Conservation (phyloP, 2,113 vertebrate genomes). For the Pterocles gutturalis region DNA sequence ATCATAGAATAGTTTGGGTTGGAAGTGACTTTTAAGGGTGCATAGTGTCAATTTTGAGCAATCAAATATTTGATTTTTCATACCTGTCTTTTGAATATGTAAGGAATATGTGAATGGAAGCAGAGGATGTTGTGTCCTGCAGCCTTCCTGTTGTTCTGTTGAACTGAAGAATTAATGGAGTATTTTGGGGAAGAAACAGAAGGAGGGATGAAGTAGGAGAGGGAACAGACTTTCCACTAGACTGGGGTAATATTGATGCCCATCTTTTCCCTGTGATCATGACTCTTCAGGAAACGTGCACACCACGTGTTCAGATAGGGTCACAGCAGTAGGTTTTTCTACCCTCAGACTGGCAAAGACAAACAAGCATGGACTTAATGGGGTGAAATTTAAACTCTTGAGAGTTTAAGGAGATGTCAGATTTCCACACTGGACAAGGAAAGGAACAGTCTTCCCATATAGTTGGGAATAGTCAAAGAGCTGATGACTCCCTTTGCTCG, state of each 20-base stretch:
- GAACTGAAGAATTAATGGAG: not conserved
- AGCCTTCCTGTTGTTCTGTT: not conserved
- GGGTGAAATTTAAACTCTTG: not conserved
- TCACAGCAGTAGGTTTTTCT: not conserved
- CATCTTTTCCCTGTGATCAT: not conserved
- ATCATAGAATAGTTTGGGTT: not conserved
- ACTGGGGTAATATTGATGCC: not conserved
- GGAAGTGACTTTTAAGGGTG: not conserved
- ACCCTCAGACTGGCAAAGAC: not conserved
- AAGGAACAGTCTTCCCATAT: not conserved
- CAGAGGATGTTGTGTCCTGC: not conserved
- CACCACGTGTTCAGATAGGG: rapidly evolving
- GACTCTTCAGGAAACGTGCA: not conserved
- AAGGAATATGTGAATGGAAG: not conserved
- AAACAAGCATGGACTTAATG: not conserved
- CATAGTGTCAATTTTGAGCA: not conserved
- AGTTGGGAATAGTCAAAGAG: not conserved
- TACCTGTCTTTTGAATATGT: not conserved
- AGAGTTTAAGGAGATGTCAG: not conserved
- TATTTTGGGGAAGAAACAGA: not conserved
- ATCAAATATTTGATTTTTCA: not conserved
- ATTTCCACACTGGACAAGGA: not conserved
- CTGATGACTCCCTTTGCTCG: not conserved
- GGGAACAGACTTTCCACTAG: not conserved
- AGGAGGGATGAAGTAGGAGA: not conserved